phyloP scores from a whole-genome alignment of 2,113 vertebrate genomes.

The Antigone vipio region DNA sequence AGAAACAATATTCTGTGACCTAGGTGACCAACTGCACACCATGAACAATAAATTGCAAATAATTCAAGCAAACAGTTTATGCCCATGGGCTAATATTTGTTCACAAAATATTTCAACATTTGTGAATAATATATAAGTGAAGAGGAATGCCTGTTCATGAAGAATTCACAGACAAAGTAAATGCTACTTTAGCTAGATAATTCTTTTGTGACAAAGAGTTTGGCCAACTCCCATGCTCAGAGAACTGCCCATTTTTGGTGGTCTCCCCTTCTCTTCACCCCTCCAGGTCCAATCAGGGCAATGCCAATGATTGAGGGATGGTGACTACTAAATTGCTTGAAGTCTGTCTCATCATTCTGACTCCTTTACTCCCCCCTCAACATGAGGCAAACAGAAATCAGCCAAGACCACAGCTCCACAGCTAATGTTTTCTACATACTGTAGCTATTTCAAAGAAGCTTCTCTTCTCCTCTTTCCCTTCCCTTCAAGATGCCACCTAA shows the following conservation, averaged over 20 bases:
- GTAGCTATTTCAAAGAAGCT: neutral
- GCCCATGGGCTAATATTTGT: neutral
- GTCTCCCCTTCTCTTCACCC: neutral
- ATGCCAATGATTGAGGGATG: neutral
- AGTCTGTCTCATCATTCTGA: neutral
- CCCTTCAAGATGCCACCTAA: neutral
- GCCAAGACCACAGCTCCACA: neutral
- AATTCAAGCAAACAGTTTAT: slow-evolving; percentile 23
- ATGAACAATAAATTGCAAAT: neutral
- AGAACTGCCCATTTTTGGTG: neutral
- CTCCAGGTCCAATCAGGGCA: neutral
- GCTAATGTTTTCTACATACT: neutral
- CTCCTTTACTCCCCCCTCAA: neutral
- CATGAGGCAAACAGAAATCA: neutral
- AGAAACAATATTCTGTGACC: neutral
- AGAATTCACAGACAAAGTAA: neutral
- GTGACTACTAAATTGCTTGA: neutral
- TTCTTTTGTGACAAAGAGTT: neutral
- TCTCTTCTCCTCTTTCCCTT: neutral
- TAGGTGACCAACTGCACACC: neutral
- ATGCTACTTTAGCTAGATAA: neutral
- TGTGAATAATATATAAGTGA: neutral
- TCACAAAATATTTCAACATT: neutral
- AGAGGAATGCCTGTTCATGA: neutral
- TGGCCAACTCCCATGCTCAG: neutral